Base-by-base conservation (phyloP, 2,888 invertebrate species). In the Brachynemurus nebulosus region DNA sequence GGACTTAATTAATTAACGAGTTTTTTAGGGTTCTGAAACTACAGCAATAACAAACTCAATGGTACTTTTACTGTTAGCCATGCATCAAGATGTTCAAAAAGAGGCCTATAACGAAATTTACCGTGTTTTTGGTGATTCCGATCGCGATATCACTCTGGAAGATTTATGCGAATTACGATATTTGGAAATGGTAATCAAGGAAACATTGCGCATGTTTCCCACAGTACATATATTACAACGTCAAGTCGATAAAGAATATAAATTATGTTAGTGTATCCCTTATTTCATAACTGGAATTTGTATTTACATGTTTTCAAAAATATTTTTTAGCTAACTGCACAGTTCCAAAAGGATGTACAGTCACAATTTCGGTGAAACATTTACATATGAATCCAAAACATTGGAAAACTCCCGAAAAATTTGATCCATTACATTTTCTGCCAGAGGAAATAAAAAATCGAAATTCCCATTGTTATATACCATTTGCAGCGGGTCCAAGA, bases 401-500 rank as follows among this genome's bases (percentile, higher is more conserved):
- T 57, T 81, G 74, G 57, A 68, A 74, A 41, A 71, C 80, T 48
- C 80, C 82, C 0, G 65, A 76, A 3, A 69, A 67, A 33, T 82
- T 82, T 61, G 68, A 82, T 57, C 82, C 42, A 8, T 81, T 82
- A 55, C 80, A 81, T 57, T 82, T 82, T 68, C 60, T 80, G 27
- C 79, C 81, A 0, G 80, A 82, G 54, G 76, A 74, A 45, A 74
- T 77, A 12, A 72, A 74, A 37, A 74, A 74, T 47, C 69, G 82
- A 37, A 81, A 81, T 52, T 81, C 79, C 55, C 82, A 81, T 59
- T 76, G 80, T 52, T 82, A 74, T 56, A 74, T 82, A 25, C 82
- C 82, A 0, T 82, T 82, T 66, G 80, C 80, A 38, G 81, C 81
- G 23, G 82, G 82, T 6, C 78, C 80, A 1, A 71, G 81, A 50